These are phyloP conservation scores for Gopherus evgoodei DNA, from an alignment of 2,113 vertebrate genomes.

Conservation along the genomic window DNA sequence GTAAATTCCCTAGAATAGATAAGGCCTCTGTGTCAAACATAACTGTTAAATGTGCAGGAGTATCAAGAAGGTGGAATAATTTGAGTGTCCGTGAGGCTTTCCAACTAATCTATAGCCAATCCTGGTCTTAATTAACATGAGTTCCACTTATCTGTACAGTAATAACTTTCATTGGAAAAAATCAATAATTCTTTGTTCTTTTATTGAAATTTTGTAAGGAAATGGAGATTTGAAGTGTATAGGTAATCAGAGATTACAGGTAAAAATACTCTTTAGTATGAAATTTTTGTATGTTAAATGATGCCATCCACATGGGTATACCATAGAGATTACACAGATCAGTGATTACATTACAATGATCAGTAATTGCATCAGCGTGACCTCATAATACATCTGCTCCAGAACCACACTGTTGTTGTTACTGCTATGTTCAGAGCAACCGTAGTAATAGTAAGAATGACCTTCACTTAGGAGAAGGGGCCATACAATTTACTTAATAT, in stretches of 20 bases:
- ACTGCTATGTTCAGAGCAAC: background rate
- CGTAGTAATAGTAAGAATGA: background rate
- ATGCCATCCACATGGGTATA: background rate
- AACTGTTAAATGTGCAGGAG: background rate
- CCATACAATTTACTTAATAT: background rate
- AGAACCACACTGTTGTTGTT: background rate
- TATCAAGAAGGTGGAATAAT: background rate
- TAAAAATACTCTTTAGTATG: background rate
- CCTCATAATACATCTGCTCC: background rate
- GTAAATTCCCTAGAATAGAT: background rate
- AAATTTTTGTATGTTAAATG: background rate
- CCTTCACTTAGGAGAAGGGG: background rate
- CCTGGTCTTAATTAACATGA: background rate
- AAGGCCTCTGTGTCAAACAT: background rate
- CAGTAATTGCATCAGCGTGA: background rate
- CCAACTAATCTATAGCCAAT: background rate
- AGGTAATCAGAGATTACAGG: background rate
- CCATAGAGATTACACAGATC: background rate
- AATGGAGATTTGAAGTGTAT: background rate
- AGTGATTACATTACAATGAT: background rate
- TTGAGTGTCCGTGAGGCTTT: background rate
- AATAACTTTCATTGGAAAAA: background rate
- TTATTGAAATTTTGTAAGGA: background rate
- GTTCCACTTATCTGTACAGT: background rate
- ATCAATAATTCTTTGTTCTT: background rate